Evolutionary conservation across 1,140 invertebrate genomes (phyloP).

Genomic region (Drosophila bocqueti): DNA sequence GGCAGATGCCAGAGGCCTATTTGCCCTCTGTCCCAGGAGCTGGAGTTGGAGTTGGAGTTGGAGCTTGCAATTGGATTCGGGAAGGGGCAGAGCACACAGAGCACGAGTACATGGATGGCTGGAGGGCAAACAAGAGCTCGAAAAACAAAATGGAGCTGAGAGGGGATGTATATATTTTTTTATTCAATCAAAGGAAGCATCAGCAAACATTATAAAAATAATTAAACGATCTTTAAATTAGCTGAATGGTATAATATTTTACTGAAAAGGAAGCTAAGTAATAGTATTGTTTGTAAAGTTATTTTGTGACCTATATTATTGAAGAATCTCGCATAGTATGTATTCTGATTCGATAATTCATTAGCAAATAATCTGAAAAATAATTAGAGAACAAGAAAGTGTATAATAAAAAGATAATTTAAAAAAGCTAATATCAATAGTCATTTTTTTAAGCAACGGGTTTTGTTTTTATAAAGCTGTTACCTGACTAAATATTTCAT

Average conservation of each 20-base stretch:
- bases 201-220: neutral
- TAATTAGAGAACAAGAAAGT: too few species aligned
- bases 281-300: too few species aligned
- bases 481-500: too few species aligned
- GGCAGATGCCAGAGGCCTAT: conserved; percentile 40
- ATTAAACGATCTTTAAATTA: neutral
- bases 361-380: too few species aligned
- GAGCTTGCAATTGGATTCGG: neutral
- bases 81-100: conserved; percentile 7
- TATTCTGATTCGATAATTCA: too few species aligned
- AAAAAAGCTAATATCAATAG: too few species aligned
- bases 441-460: too few species aligned
- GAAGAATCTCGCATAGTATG: too few species aligned
- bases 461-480: too few species aligned
- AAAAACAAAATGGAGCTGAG: conserved; percentile 49
- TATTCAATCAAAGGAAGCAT: conserved; percentile 1
- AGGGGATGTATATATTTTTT: neutral
- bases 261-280: too few species aligned
- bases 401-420: too few species aligned
- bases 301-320: too few species aligned
- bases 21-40: conserved; percentile 6
- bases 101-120: conserved; percentile 9
- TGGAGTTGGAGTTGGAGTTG: conserved; percentile 4
- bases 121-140: conserved; percentile 35
- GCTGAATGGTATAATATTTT: neutral